Base-by-base conservation (phyloP, 1,140 invertebrate species). In the Nasonia giraulti region DNA sequence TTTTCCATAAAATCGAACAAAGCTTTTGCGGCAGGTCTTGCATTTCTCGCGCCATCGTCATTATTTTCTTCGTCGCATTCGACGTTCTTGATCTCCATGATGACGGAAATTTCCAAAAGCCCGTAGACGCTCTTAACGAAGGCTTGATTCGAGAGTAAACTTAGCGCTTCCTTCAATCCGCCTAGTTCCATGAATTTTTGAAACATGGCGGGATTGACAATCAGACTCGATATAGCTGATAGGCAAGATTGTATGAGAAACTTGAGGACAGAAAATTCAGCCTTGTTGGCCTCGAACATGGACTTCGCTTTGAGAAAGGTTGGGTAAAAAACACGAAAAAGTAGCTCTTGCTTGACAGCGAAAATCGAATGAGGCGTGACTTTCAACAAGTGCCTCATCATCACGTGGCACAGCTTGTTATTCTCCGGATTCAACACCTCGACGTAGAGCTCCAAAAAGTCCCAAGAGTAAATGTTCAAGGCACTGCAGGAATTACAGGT, bases 191-290 rank as follows among this genome's bases (percentile, higher is more conserved):
- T 93, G 80, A 95, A 95, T 85, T 93, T 94, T 82, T 95, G 93
- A 23, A 93, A 94, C 88, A 95, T 94, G 2, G 93, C 88, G 0
- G 93, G 87, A 27, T 94, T 94, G 23, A 93, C 92, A 5, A 96
- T 91, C 0, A 95, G 90, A 87, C 92, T 94, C 0, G 95, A 93
- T 80, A 95, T 95, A 2, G 94, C 93, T 5, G 94, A 95, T 2
- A 96, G 88, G 71, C 94, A 95, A 0, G 95, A 94, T 14, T 94
- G 93, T 4, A 95, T 92, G 0, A 95, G 89, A 87, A 95, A 95
- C 73, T 95, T 95, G 0, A 93, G 92, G 0, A 91, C 89, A 23
- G 73, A 50, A 14, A 75, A 79, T 23, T 82, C 84, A 6, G 93
- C 91, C n/a, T 92, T 93, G 27, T 89, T 86, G 17, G 91, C 91